A percentile compares a stretch with the other conserved stretches of the same genome.
These are phyloP conservation scores for Passer montanus DNA, from an alignment of 2,113 vertebrate species.

Conservation along the genomic window DNA sequence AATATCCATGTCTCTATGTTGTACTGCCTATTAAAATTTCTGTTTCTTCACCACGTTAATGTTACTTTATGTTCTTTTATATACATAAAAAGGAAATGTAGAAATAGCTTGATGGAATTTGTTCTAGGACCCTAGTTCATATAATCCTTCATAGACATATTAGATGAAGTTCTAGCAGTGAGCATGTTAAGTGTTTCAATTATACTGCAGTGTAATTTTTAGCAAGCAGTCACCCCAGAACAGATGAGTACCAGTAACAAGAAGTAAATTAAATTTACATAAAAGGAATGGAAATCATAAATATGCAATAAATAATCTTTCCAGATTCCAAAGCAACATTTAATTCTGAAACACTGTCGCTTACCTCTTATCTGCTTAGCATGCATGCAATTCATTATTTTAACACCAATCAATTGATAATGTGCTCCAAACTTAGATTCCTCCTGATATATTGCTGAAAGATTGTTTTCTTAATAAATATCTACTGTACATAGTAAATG, in stretches of 20 bases:
- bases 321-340: background rate
- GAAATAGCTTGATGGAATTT: background rate
- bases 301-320: background rate
- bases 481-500: background rate
- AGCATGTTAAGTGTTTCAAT: background rate
- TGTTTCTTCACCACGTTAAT: background rate
- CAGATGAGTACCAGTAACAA: background rate
- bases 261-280: conserved; percentile 33
- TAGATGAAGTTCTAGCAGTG: background rate
- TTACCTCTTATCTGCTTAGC: background rate
- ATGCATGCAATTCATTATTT: background rate
- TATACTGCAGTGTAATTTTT: background rate
- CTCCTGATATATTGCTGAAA: background rate
- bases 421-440: background rate
- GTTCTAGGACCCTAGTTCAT: background rate
- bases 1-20: background rate
- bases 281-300: background rate
- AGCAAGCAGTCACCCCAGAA: background rate
- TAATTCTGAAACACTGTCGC: background rate
- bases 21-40: background rate
- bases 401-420: background rate
- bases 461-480: background rate
- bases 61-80: background rate
- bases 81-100: background rate
- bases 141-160: background rate